Evolutionary conservation across 2,113 vertebrate genomes (phyloP).

Genomic region (Limanda limanda): DNA sequence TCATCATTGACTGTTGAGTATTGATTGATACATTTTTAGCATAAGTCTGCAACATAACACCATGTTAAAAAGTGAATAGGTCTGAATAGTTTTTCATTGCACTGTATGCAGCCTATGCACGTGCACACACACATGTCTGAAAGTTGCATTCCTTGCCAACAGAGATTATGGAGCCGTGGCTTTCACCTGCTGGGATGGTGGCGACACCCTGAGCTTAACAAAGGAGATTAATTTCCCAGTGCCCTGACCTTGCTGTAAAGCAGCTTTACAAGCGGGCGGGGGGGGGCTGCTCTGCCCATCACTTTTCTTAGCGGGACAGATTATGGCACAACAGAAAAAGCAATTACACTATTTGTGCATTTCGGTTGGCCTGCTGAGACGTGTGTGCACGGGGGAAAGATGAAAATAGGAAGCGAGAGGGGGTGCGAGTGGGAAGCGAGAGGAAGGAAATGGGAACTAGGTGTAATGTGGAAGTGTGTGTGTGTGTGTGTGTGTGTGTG

Average conservation of each 20-base stretch:
- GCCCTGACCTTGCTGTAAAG: constrained; percentile 72
- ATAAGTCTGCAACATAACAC: not conserved
- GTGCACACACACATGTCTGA: constrained; percentile 2
- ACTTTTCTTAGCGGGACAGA: constrained; percentile 63
- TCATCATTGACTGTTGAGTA: not conserved
- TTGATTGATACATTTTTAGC: not conserved
- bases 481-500: not conserved
- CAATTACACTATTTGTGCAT: constrained; percentile 78
- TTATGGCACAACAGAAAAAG: constrained; percentile 78
- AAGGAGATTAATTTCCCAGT: constrained; percentile 77
- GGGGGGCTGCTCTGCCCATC: constrained; percentile 46
- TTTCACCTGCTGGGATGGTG: constrained; percentile 67
- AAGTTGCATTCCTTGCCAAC: constrained; percentile 51
- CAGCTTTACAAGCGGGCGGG: constrained; percentile 57
- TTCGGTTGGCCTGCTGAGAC: constrained; percentile 63
- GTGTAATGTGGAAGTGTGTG: constrained; percentile 9
- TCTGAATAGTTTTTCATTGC: not conserved
- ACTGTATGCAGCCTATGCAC: not conserved
- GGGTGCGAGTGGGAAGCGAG: constrained; percentile 42
- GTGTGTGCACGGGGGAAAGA: constrained; percentile 25
- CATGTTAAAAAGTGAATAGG: not conserved
- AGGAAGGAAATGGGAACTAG: constrained; percentile 42
- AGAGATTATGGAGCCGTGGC: constrained; percentile 59
- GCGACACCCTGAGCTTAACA: constrained; percentile 73
- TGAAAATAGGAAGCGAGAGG: constrained; percentile 51